phyloP scores from a whole-genome alignment of 2,888 invertebrate genomes.

The Tortricodes alternella region DNA sequence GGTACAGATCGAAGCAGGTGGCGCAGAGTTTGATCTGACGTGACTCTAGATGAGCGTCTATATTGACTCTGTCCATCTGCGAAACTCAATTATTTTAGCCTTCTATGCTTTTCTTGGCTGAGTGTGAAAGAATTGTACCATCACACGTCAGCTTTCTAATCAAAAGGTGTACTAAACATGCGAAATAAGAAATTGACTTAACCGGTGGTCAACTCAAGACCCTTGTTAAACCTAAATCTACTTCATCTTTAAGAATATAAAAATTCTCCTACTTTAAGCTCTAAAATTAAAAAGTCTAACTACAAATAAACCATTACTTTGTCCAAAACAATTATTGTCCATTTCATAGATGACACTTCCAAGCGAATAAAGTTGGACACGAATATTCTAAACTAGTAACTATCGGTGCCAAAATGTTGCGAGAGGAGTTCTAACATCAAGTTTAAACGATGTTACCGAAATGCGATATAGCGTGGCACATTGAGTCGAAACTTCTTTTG shows the following conservation, averaged over 20 bases:
- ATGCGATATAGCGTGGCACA: background rate
- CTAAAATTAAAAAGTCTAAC: too few relatives aligned
- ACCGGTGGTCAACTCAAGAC: too few relatives aligned
- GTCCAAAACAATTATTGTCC: background rate
- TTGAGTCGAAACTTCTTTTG: background rate
- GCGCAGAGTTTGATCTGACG: conserved; percentile 91
- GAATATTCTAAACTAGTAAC: conserved; percentile 9
- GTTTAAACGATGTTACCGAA: conserved; percentile 1
- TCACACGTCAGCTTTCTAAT: too few relatives aligned
- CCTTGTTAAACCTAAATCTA: too few relatives aligned
- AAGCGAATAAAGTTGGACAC: conserved; percentile 5
- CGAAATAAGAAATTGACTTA: too few relatives aligned
- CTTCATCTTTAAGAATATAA: too few relatives aligned
- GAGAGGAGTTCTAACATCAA: background rate
- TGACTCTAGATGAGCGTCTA: conserved; percentile 84
- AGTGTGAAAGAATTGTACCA: too few relatives aligned
- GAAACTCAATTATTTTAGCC: background rate
- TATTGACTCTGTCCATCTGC: conserved; percentile 68
- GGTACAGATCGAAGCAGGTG: conserved; percentile 91
- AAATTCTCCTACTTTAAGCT: too few relatives aligned
- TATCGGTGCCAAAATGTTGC: conserved; percentile 5
- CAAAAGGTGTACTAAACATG: too few relatives aligned
- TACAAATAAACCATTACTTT: background rate
- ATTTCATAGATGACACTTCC: background rate
- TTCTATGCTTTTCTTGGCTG: too few relatives aligned